Percentiles rank a stretch among this genome's conserved stretches.
Conservation (phyloP, 2,797 vertebrate genomes). For the Pseudochirops cupreus region DNA sequence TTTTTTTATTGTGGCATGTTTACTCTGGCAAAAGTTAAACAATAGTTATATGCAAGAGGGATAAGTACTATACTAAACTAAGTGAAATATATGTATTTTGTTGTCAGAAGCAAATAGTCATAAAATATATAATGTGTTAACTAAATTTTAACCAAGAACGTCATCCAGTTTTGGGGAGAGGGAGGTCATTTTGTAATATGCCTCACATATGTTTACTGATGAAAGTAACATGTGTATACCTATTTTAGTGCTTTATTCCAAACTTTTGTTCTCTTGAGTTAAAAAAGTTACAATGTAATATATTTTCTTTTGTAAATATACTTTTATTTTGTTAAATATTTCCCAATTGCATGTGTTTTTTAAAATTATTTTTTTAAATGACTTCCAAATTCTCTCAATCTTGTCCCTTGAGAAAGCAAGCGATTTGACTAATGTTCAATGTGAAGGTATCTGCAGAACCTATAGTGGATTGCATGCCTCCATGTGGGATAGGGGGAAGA, state of each 20-base stretch:
- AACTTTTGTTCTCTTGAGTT: not conserved
- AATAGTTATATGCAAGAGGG: not conserved
- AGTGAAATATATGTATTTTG: not conserved
- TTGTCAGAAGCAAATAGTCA: not conserved
- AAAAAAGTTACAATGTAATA: not conserved
- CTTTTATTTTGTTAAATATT: too few relatives aligned
- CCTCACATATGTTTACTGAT: not conserved
- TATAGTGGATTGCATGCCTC: too few relatives aligned
- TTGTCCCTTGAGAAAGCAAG: too few relatives aligned
- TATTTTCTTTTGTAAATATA: not conserved
- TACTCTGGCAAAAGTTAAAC: not conserved
- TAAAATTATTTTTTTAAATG: too few relatives aligned
- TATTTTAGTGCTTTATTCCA: not conserved
- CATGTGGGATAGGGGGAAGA: too few relatives aligned
- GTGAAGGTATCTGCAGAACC: too few relatives aligned
- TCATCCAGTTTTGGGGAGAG: not conserved
- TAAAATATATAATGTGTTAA: not conserved
- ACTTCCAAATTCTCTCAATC: too few relatives aligned
- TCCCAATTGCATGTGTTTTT: too few relatives aligned
- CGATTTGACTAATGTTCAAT: too few relatives aligned
- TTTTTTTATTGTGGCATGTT: not conserved
- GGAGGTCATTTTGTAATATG: not conserved
- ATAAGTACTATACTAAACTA: not conserved
- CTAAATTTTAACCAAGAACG: not conserved
- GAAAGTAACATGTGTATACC: not conserved